Evolutionary conservation across 2,113 vertebrate genomes (phyloP).

Genomic region (Pteropus alecto): DNA sequence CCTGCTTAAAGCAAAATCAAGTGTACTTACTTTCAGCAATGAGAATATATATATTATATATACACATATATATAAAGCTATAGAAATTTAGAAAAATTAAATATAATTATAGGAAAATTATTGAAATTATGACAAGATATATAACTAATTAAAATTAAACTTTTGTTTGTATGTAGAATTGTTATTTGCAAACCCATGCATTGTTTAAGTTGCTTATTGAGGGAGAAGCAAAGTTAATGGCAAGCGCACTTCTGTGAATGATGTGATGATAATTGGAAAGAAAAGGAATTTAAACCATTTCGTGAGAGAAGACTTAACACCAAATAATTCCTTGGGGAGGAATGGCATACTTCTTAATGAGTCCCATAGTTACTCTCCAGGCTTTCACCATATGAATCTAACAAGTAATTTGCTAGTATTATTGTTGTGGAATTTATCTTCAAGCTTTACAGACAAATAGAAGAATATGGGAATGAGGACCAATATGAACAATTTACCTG

Average conservation of each 20-base stretch:
- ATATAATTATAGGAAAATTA: neutral
- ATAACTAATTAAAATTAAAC: neutral
- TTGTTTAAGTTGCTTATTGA: neutral
- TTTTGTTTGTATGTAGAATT: neutral
- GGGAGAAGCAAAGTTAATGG: slow-evolving; percentile 1
- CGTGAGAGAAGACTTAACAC: neutral
- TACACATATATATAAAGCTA: neutral
- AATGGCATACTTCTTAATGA: slow-evolving; percentile 55
- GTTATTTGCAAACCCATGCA: neutral
- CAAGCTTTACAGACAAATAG: slow-evolving; percentile 27
- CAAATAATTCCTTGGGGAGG: slow-evolving; percentile 59
- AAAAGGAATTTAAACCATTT: slow-evolving; percentile 40
- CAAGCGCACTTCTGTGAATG: neutral
- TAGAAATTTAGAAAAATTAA: neutral
- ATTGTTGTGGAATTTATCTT: neutral
- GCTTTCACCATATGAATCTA: slow-evolving; percentile 19
- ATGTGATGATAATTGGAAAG: neutral
- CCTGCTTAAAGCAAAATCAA: neutral
- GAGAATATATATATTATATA: neutral
- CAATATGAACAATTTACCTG: neutral
- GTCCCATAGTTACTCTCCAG: neutral
- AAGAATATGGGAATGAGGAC: neutral
- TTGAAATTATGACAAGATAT: neutral
- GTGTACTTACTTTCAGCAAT: neutral
- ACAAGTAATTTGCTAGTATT: slow-evolving; percentile 39